These are phyloP conservation scores for Lasioglossum marginatum DNA, from an alignment of 2,888 invertebrate species.

Conservation along the genomic window DNA sequence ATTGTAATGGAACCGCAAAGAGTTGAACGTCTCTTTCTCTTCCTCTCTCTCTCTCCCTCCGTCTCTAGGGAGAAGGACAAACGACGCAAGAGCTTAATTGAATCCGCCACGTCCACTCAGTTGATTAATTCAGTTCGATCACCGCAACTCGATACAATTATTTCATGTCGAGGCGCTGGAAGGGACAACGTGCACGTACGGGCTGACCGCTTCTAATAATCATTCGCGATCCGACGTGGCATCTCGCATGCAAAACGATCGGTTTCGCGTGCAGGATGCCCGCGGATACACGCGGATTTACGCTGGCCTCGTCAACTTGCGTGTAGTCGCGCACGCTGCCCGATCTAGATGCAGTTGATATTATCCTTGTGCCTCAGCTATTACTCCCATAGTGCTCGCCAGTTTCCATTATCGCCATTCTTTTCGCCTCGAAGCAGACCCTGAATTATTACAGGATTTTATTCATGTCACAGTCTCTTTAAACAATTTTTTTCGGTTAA, in stretches of 20 bases:
- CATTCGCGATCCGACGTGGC: constrained; percentile 59
- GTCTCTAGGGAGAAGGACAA: constrained; percentile 5
- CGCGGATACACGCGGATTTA: constrained; percentile 50
- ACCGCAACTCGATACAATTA: constrained; percentile 67
- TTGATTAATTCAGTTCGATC: constrained; percentile 69
- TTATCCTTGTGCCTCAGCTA: neutral
- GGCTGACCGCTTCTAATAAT: constrained; percentile 68
- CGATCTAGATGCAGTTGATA: neutral
- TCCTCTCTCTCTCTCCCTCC: neutral
- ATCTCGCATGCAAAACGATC: constrained; percentile 73
- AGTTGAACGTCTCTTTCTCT: constrained; percentile 5
- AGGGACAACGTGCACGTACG: constrained; percentile 35
- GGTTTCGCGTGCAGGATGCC: constrained; percentile 46
- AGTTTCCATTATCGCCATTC: neutral
- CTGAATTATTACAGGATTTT: neutral
- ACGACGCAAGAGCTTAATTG: constrained; percentile 61
- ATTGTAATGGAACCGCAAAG: constrained; percentile 30
- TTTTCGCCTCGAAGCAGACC: neutral
- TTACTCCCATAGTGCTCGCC: neutral
- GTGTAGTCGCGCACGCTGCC: neutral
- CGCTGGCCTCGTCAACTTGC: constrained; percentile 10
- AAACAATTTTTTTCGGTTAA: no score
- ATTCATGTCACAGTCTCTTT: no score
- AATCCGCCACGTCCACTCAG: constrained; percentile 58
- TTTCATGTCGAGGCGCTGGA: constrained; percentile 64